phyloP scores from a whole-genome alignment of 2,888 invertebrate genomes.

The Hirtodrosophila confusa region DNA sequence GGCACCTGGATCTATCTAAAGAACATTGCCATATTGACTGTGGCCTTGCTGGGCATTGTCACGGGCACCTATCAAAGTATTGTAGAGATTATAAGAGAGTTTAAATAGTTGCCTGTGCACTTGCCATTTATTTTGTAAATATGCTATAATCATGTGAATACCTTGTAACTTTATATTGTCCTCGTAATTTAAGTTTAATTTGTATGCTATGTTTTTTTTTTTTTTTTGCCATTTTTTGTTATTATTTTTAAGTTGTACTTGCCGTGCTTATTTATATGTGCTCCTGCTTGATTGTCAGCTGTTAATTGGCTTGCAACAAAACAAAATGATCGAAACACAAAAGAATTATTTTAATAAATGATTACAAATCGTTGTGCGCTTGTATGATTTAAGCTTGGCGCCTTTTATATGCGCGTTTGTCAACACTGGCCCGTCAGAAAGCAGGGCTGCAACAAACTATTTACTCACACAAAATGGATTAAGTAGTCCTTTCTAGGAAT shows the following conservation, averaged over 20 bases:
- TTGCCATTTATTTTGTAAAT: slow-evolving; percentile 59
- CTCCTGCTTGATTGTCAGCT: slow-evolving; percentile 36
- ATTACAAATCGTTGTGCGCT: slow-evolving; percentile 33
- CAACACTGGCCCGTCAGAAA: slow-evolving; percentile 18
- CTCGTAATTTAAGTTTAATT: slow-evolving; percentile 52
- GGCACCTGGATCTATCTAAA: slow-evolving; percentile 85
- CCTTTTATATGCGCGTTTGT: background rate
- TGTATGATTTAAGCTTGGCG: slow-evolving; percentile 31
- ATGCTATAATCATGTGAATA: slow-evolving; percentile 57
- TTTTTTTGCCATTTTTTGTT: slow-evolving; percentile 35
- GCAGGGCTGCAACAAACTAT: slow-evolving; percentile 30
- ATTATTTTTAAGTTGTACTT: slow-evolving; percentile 47
- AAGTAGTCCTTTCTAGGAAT: slow-evolving; percentile 21
- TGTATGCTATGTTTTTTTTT: slow-evolving; percentile 39
- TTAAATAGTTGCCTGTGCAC: slow-evolving; percentile 44
- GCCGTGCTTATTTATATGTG: slow-evolving; percentile 44
- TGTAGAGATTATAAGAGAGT: slow-evolving; percentile 85
- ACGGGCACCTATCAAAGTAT: slow-evolving; percentile 92
- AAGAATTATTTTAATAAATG: slow-evolving; percentile 59
- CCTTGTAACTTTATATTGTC: slow-evolving; percentile 40
- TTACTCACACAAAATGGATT: slow-evolving; percentile 30
- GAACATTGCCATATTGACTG: slow-evolving; percentile 87
- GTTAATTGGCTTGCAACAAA: slow-evolving; percentile 30
- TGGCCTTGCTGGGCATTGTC: slow-evolving; percentile 89
- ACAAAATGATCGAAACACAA: slow-evolving; percentile 26